These are phyloP conservation scores for Colaptes auratus DNA, from an alignment of 2,113 vertebrate species.

Conservation along the genomic window DNA sequence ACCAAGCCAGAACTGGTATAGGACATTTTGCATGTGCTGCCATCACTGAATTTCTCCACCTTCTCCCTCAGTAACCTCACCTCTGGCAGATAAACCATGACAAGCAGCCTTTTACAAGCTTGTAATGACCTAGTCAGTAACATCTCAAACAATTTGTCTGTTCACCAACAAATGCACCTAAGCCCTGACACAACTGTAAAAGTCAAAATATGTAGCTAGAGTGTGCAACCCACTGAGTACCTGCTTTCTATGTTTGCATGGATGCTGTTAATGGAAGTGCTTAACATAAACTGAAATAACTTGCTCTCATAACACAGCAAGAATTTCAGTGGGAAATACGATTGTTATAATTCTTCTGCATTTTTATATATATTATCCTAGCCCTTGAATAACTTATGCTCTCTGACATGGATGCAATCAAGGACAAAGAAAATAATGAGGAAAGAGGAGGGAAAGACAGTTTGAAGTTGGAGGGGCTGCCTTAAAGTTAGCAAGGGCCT, in stretches of 20 bases:
- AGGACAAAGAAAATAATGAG: background rate
- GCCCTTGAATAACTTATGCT: background rate
- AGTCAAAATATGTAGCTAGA: background rate
- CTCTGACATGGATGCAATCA: background rate
- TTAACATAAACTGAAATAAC: background rate
- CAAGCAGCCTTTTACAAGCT: background rate
- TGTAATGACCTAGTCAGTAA: background rate
- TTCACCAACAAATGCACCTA: background rate
- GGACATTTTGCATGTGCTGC: background rate
- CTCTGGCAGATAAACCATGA: background rate
- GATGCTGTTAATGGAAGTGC: background rate
- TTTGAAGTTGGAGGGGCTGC: background rate
- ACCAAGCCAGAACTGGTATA: background rate
- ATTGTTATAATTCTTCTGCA: background rate
- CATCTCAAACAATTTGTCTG: background rate
- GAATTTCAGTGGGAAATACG: background rate
- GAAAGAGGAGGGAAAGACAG: background rate
- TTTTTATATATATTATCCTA: background rate
- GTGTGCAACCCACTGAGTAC: fast-evolving
- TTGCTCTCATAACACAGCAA: background rate
- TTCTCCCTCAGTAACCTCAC: background rate
- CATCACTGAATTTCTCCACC: background rate
- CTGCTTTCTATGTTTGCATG: background rate
- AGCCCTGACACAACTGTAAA: background rate
- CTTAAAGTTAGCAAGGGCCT: background rate